These are phyloP conservation scores for Machimus atricapillus DNA, from an alignment of 2,888 invertebrate genomes.

Conservation along the genomic window DNA sequence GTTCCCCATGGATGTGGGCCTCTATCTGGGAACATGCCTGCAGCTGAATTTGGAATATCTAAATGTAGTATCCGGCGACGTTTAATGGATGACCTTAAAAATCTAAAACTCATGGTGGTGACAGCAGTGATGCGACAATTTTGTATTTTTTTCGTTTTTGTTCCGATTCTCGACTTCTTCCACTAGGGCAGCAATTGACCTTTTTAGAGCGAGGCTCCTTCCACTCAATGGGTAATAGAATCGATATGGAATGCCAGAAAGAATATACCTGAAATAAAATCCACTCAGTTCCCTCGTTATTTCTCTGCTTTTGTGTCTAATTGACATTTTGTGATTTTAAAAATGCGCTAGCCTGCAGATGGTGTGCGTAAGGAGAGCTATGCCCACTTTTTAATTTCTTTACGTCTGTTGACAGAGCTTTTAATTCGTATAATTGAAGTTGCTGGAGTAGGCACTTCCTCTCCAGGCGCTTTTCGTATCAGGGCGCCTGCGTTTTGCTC, in stretches of 20 bases:
- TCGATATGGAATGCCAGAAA: not conserved
- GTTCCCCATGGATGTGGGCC: not conserved
- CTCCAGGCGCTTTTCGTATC: not conserved
- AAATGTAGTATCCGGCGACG: not conserved
- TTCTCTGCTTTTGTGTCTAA: not conserved
- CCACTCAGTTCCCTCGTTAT: slow-evolving; percentile 6
- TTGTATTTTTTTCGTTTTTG: not conserved
- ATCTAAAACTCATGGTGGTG: not conserved
- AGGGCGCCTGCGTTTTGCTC: slow-evolving; percentile 46
- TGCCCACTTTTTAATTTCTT: not conserved
- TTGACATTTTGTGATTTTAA: slow-evolving; percentile 25
- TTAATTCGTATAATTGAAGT: slow-evolving; percentile 14
- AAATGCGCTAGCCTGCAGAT: not conserved
- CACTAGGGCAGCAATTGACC: slow-evolving; percentile 21
- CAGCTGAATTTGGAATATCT: not conserved
- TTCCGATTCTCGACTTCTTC: not conserved
- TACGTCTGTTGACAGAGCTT: not conserved
- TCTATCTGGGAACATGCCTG: not conserved
- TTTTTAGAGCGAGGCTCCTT: not conserved
- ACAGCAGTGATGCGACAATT: slow-evolving; percentile 4
- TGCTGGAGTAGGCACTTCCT: slow-evolving; percentile 12
- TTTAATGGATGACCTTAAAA: slow-evolving; percentile 14
- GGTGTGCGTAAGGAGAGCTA: slow-evolving; percentile 4
- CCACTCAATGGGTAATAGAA: not conserved
- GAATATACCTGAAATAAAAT: not conserved